Percentiles rank a stretch among this genome's conserved stretches.
These are phyloP conservation scores for Protomyctophum bolini DNA, from an alignment of 2,113 vertebrate species.

Conservation along the genomic window DNA sequence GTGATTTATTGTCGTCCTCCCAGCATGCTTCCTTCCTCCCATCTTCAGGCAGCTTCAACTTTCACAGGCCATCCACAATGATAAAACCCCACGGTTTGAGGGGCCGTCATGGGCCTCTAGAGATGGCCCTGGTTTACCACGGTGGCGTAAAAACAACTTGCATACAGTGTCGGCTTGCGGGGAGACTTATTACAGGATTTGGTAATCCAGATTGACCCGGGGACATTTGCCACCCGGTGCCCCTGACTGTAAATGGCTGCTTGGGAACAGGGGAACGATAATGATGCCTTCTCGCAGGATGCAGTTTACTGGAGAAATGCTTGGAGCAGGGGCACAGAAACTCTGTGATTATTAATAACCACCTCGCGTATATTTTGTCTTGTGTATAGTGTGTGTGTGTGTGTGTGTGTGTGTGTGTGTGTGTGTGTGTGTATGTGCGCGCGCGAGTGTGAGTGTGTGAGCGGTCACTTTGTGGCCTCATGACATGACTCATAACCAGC, in stretches of 20 bases:
- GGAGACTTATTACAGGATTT: slow-evolving; percentile 52
- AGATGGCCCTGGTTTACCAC: slow-evolving; percentile 1
- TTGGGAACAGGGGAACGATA: slow-evolving; percentile 35
- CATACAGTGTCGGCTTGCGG: slow-evolving; percentile 27
- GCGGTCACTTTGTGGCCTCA: slow-evolving; percentile 39
- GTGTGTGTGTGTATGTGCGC: not conserved
- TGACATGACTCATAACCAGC: slow-evolving; percentile 41
- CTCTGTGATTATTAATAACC: slow-evolving; percentile 64
- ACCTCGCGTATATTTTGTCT: slow-evolving; percentile 37
- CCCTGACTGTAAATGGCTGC: slow-evolving; percentile 63
- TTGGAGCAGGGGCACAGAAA: slow-evolving; percentile 47
- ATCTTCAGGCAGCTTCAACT: too few relatives aligned
- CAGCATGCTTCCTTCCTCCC: slow-evolving; percentile 10
- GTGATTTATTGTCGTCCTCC: slow-evolving; percentile 54
- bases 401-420: slow-evolving; percentile 16
- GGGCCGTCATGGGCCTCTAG: slow-evolving; percentile 33
- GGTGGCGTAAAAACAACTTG: slow-evolving; percentile 52
- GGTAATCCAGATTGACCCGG: slow-evolving; percentile 60
- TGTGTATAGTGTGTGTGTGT: slow-evolving; percentile 30
- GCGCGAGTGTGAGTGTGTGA: slow-evolving; percentile 26
- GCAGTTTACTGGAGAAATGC: slow-evolving; percentile 54
- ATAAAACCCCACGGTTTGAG: slow-evolving; percentile 59
- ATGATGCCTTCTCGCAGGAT: slow-evolving; percentile 60
- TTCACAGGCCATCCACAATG: slow-evolving; percentile 31
- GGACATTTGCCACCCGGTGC: slow-evolving; percentile 64